Evolutionary conservation across 2,888 invertebrate species (phyloP), one percentile per base, ranked within the genome.

Genomic region (Anagyrus pseudococci): DNA sequence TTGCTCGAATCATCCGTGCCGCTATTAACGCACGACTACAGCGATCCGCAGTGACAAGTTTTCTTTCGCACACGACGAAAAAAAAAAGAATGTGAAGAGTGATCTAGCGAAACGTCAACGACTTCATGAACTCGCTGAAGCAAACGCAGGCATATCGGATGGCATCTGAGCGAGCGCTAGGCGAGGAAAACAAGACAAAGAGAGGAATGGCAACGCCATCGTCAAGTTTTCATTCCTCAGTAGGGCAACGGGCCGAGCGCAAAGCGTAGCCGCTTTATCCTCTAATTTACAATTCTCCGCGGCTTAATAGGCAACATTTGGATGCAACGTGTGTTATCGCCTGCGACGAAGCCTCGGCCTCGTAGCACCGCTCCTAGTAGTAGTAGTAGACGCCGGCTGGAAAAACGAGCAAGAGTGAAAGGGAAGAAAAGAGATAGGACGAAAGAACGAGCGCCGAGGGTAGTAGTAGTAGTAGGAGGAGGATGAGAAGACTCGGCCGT

Each of bases 291-390:
- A 59, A 62, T 62, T 53, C 53, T 23, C 43, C 19, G 29, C 23
- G 43, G 33, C 58, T 41, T 62, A 59, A 62, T 66, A 56, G 66
- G 56, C 56, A 49, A 53, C 62, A 59, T 66, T 66, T 52, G 66
- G 62, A 66, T 66, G 66, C 66, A 59, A 29, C 52, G 62, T 56
- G 65, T 48, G 66, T 62, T 66, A 66, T 66, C 66, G 46, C 22
- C 59, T 50, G 54, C 58, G 40, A 17, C 55, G 22, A 19, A n/a
- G 37, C 22, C 46, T 37, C 8, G 37, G 37, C 7, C 37, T 37
- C 7, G 13, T 10, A 10, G 37, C 37, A 37, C 7, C n/a, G n/a
- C n/a, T n/a, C n/a, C n/a, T n/a, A 37, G 13, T 10, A 37, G 37
- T 37, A 37, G 13, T 37, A 37, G 37, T 13, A 22, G 4, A 10